Evolutionary conservation across 1,140 invertebrate species (phyloP).

Genomic region (Thaumetopoea pityocampa): DNA sequence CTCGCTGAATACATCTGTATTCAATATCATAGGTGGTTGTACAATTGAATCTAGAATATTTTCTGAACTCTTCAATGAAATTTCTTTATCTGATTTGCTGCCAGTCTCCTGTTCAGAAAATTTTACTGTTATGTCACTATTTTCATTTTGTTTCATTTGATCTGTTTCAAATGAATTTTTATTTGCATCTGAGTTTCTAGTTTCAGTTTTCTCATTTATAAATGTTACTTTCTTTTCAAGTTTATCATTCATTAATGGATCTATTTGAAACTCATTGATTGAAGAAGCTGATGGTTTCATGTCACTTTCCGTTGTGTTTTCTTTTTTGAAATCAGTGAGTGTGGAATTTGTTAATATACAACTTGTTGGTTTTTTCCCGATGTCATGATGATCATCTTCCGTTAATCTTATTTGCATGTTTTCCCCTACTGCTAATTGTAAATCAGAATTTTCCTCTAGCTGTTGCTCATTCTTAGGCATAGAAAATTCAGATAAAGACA

Average conservation of each 20-base stretch:
- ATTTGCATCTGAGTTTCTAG: no score
- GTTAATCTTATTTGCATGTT: no score
- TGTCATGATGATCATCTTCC: not conserved
- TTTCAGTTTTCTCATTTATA: no score
- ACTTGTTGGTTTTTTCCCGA: not conserved
- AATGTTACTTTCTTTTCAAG: constrained; percentile 5
- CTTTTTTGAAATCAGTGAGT: constrained; percentile 2
- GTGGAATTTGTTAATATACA: not conserved
- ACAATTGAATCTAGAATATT: not conserved
- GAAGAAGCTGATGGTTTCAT: constrained; percentile 13
- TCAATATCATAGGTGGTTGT: not conserved
- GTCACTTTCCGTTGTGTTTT: constrained; percentile 9
- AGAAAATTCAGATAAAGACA: constrained; percentile 3
- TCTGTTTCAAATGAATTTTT: no score
- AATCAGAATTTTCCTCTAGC: constrained; percentile 7
- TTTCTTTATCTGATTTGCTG: no score
- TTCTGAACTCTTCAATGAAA: constrained; percentile 1
- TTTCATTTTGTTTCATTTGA: no score
- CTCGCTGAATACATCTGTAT: not conserved
- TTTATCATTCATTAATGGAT: not conserved
- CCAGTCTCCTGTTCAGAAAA: no score
- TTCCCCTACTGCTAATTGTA: not conserved
- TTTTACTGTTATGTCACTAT: no score
- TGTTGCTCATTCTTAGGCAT: constrained; percentile 1
- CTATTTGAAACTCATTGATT: constrained; percentile 3